A percentile compares a stretch with the other conserved stretches of the same genome.
Conservation (phyloP, 2,797 vertebrate species). For the Neomorphus geoffroyi region DNA sequence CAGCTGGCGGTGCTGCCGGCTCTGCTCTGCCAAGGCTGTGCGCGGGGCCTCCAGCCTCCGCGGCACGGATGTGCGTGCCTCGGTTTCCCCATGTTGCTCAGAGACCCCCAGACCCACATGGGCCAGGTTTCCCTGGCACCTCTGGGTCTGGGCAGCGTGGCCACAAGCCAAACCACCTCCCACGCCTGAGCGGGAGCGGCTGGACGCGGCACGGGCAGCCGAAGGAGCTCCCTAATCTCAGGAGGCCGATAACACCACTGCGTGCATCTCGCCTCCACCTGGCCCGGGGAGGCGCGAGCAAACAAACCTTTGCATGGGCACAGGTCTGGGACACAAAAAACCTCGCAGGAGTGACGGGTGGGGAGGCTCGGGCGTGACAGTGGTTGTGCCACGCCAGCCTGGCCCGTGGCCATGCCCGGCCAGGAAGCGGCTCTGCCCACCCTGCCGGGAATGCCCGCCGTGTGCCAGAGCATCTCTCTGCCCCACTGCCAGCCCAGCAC, state of each 20-base stretch:
- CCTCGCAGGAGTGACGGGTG: not conserved
- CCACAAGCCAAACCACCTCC: not conserved
- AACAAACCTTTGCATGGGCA: slow-evolving; percentile 7
- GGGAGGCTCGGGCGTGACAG: not conserved
- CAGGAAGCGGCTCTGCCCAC: not conserved
- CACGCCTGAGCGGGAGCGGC: rapidly evolving
- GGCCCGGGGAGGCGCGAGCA: not conserved
- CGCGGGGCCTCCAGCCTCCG: not conserved
- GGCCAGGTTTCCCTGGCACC: not conserved
- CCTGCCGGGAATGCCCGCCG: not conserved
- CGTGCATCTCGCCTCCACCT: not conserved
- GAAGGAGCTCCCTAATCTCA: not conserved
- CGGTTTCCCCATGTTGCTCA: not conserved
- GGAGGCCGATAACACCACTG: not conserved
- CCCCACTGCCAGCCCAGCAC: not conserved
- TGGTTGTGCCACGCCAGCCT: not conserved
- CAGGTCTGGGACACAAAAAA: not conserved
- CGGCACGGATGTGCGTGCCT: rapidly evolving
- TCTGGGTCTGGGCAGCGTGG: rapidly evolving
- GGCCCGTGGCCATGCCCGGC: not conserved
- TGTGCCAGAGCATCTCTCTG: not conserved
- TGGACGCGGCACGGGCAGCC: not conserved
- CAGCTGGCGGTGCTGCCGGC: not conserved
- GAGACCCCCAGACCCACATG: rapidly evolving
- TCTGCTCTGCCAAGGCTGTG: not conserved